These are phyloP conservation scores for Drosophila anceps DNA, from an alignment of 2,888 invertebrate genomes.

Conservation along the genomic window DNA sequence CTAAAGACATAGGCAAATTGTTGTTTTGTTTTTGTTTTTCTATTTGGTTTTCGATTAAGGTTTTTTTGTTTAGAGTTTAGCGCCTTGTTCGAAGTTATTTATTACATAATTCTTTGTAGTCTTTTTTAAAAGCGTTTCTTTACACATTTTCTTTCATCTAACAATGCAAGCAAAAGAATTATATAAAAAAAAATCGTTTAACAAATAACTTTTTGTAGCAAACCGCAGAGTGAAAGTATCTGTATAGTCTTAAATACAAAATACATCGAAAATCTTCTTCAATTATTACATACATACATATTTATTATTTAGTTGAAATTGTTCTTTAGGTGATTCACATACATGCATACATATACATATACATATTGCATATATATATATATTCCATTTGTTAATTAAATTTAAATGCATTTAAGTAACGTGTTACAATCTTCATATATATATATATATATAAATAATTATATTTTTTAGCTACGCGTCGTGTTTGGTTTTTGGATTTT, in stretches of 20 bases:
- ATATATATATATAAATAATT: background rate
- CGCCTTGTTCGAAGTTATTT: slow-evolving; percentile 34
- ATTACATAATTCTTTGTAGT: slow-evolving; percentile 49
- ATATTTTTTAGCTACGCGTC: slow-evolving; percentile 46
- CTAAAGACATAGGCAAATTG: slow-evolving; percentile 72
- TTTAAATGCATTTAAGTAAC: slow-evolving; percentile 81
- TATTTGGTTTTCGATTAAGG: slow-evolving; percentile 2
- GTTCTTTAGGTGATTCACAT: slow-evolving; percentile 45
- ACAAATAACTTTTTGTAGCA: slow-evolving; percentile 63
- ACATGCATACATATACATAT: slow-evolving; percentile 33
- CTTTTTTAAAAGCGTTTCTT: slow-evolving; percentile 63
- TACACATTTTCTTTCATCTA: slow-evolving; percentile 13
- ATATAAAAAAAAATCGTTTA: slow-evolving; percentile 58
- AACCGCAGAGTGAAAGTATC: slow-evolving; percentile 50
- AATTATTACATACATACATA: slow-evolving; percentile 49
- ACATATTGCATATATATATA: slow-evolving; percentile 41
- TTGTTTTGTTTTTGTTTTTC: slow-evolving; percentile 36
- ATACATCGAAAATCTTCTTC: slow-evolving; percentile 67
- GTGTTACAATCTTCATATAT: slow-evolving; percentile 57
- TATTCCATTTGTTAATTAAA: slow-evolving; percentile 63
- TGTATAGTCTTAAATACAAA: slow-evolving; percentile 75
- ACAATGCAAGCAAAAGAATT: slow-evolving; percentile 66
- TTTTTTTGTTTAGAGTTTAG: slow-evolving; percentile 1
- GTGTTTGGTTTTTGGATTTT: slow-evolving; percentile 4
- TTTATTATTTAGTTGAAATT: slow-evolving; percentile 56